Percentiles rank a stretch among this genome's conserved stretches.
phyloP scores from a whole-genome alignment of 1,140 invertebrate species.

The Galleria mellonella region DNA sequence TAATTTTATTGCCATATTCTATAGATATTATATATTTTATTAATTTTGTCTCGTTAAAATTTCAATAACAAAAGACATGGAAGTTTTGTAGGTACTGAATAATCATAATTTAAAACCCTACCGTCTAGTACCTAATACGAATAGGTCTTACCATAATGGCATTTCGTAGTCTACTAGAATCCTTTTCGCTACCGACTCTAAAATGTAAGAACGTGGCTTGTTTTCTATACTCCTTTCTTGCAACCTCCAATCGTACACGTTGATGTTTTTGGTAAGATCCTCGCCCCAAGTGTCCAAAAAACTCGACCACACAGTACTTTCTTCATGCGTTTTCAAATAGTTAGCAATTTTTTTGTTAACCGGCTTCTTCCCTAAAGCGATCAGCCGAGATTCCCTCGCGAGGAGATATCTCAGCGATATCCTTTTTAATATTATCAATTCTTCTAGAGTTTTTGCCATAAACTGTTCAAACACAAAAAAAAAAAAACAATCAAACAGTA shows the following conservation, averaged over 20 bases:
- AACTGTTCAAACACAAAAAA: slow-evolving; percentile 11
- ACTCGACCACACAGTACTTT: slow-evolving; percentile 28
- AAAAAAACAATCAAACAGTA: background rate
- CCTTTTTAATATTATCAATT: slow-evolving; percentile 43
- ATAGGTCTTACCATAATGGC: background rate
- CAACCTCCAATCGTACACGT: slow-evolving; percentile 25
- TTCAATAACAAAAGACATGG: no score
- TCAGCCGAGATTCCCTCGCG: slow-evolving; percentile 37
- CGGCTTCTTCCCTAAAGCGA: slow-evolving; percentile 43
- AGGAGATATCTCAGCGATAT: slow-evolving; percentile 41
- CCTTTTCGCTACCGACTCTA: slow-evolving; percentile 18
- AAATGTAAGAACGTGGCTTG: slow-evolving; percentile 7
- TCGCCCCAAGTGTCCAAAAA: slow-evolving; percentile 45
- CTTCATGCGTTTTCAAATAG: slow-evolving; percentile 32
- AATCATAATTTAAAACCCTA: no score
- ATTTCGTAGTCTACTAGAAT: slow-evolving; percentile 22
- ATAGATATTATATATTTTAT: no score
- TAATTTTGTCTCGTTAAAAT: no score
- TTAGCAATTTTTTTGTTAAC: slow-evolving; percentile 54
- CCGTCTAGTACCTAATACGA: no score
- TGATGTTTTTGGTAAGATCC: slow-evolving; percentile 50
- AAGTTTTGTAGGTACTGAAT: no score
- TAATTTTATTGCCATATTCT: no score
- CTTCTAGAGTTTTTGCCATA: slow-evolving; percentile 57
- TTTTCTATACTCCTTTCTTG: slow-evolving; percentile 3